Conservation (phyloP, 2,888 invertebrate species). For the Eristalis tenax region DNA sequence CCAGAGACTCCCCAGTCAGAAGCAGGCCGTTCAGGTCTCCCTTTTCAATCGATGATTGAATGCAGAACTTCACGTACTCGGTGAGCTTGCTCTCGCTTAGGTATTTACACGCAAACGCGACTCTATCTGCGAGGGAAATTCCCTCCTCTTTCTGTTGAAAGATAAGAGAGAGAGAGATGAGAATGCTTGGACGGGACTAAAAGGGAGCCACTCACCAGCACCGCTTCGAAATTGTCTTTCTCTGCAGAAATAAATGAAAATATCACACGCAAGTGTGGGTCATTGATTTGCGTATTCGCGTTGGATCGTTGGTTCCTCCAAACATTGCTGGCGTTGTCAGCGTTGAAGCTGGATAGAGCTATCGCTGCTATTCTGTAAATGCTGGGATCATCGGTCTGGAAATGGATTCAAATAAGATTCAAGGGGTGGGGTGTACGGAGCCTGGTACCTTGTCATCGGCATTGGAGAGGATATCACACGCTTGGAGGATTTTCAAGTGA, state of each 20-base stretch:
- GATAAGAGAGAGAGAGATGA: neutral
- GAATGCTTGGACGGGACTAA: no score
- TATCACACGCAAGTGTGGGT: constrained; percentile 94
- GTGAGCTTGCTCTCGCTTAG: constrained; percentile 90
- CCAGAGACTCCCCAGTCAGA: constrained; percentile 89
- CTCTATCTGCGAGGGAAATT: constrained; percentile 92
- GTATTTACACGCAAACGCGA: constrained; percentile 95
- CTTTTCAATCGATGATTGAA: constrained; percentile 86
- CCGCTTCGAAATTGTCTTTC: constrained; percentile 87
- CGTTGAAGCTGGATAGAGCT: constrained; percentile 92
- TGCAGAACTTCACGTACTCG: constrained; percentile 89
- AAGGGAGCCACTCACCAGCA: constrained; percentile 84
- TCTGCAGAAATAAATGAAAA: constrained; percentile 94
- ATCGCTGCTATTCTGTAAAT: constrained; percentile 85
- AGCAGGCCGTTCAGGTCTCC: constrained; percentile 93
- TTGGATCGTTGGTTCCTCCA: constrained; percentile 89
- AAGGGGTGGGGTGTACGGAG: neutral
- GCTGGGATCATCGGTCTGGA: constrained; percentile 77
- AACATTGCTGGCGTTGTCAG: constrained; percentile 88
- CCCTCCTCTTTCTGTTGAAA: constrained; percentile 89
- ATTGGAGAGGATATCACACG: constrained; percentile 92
- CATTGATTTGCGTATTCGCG: constrained; percentile 89
- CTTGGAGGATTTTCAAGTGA: constrained; percentile 91
- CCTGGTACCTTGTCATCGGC: constrained; percentile 82
- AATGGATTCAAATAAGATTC: neutral